Evolutionary conservation across 2,797 vertebrate genomes (phyloP).

Genomic region (Trematomus bernacchii): DNA sequence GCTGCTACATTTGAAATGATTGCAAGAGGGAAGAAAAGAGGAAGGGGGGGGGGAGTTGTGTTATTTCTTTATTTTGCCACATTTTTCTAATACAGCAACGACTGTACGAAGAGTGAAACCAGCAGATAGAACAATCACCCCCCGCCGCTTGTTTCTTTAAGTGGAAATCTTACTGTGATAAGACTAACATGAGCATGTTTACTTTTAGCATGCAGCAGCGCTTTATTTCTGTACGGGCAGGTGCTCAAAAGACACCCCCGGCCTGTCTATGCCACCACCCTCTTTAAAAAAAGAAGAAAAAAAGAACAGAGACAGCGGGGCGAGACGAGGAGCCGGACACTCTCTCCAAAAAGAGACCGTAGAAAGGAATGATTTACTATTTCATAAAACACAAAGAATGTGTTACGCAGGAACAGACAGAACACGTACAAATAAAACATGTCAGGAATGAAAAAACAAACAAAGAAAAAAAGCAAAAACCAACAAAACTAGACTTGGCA

Average conservation of each 20-base stretch:
- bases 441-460: constrained; percentile 66
- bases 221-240: constrained; percentile 61
- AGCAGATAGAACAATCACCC: constrained; percentile 39
- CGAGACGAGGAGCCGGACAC: constrained; percentile 31
- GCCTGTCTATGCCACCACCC: constrained; percentile 40
- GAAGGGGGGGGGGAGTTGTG: neutral
- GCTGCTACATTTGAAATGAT: constrained; percentile 74
- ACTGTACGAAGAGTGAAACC: constrained; percentile 31
- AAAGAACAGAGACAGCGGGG: constrained; percentile 6
- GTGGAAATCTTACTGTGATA: constrained; percentile 44
- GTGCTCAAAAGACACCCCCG: constrained; percentile 61
- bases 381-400: constrained; percentile 41
- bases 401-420: constrained; percentile 60
- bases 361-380: constrained; percentile 80
- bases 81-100: constrained; percentile 39
- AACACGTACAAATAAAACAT: constrained; percentile 64
- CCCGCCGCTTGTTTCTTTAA: constrained; percentile 13
- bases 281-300: constrained; percentile 28
- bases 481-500: constrained; percentile 74
- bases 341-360: constrained; percentile 35
- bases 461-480: constrained; percentile 59
- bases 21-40: constrained; percentile 50
- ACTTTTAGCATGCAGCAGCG: constrained; percentile 68
- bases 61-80: constrained; percentile 42
- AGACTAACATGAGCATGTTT: constrained; percentile 60